Evolutionary conservation across 1,140 invertebrate species (phyloP), one percentile per base, ranked within the genome.

Genomic region (Bathynomus jamesi): DNA sequence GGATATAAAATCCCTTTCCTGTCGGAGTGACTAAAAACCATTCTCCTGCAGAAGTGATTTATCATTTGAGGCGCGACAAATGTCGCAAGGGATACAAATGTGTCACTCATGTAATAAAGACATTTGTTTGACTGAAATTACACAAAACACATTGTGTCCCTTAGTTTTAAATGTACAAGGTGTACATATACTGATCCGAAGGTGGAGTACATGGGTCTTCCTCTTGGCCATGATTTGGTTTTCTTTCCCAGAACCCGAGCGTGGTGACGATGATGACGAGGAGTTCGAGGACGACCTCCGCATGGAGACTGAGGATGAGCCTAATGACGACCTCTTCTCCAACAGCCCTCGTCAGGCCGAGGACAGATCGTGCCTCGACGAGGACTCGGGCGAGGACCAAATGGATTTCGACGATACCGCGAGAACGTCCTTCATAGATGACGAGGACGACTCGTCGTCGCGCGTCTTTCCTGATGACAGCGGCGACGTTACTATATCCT

Each of bases 371-470:
- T 53, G 40, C 40, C 40, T 53, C 40, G 40, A 53, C 5, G 40
- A 53, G 21, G 40, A 53, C 21, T 53, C 40, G 2, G 40, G 40
- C 27, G 67, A 69, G 17, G 67, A 69, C 27, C 67, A 69, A n/a
- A 69, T 69, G 67, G 67, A 69, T 17, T 69, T 53, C 28, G 67
- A 61, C n/a, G 67, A 69, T 13, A 69, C 24, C n/a, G 29, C 53
- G 24, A 25, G 46, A 17, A 61, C 62, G 46, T 69, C 62, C 28
- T 61, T 69, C 21, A 53, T 53, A 53, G 40, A 53, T 21, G 67
- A 69, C 28, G 67, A 69, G 21, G 67, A 69, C 53, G 60, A 53
- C n/a, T 69, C 67, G 5, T 69, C 67, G 3, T 61, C 46, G 21
- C 53, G 67, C 2, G 67, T 61, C 25, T 69, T 69, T 28, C 27